Conservation (phyloP, 2,888 invertebrate species). For the Ischnura elegans region DNA sequence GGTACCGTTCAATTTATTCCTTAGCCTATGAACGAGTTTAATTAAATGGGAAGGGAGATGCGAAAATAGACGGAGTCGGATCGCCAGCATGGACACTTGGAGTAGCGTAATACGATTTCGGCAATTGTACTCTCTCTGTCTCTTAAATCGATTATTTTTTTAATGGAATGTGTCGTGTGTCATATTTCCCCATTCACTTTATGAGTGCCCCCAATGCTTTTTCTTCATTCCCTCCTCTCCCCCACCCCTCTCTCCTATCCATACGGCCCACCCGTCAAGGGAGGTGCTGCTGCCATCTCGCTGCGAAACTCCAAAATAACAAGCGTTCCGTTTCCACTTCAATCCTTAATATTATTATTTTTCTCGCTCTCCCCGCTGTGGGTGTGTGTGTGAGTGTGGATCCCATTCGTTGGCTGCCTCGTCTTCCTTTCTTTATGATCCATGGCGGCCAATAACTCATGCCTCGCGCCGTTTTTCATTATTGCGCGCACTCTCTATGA, state of each 20-base stretch:
- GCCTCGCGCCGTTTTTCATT: conserved; percentile 5
- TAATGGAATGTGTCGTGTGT: neutral
- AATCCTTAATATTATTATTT: conserved; percentile 2
- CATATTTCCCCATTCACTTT: neutral
- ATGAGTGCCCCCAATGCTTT: neutral
- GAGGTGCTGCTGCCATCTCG: conserved; percentile 8
- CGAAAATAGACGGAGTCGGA: neutral
- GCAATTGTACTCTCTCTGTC: neutral
- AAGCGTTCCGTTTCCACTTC: conserved; percentile 15
- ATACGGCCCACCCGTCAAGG: neutral
- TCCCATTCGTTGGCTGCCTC: neutral
- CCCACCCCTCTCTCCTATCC: neutral
- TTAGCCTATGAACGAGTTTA: neutral
- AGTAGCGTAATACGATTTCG: neutral
- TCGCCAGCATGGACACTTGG: neutral
- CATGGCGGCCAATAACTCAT: neutral
- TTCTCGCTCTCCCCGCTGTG: neutral
- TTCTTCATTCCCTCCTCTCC: neutral
- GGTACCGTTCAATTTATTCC: neutral
- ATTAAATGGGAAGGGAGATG: neutral
- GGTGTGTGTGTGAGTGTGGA: neutral
- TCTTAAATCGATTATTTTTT: neutral
- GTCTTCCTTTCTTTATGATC: neutral
- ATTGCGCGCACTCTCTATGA: neutral
- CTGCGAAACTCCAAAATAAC: neutral